Evolutionary conservation across 1,140 invertebrate genomes (phyloP).

Genomic region (Megalopta genalis): DNA sequence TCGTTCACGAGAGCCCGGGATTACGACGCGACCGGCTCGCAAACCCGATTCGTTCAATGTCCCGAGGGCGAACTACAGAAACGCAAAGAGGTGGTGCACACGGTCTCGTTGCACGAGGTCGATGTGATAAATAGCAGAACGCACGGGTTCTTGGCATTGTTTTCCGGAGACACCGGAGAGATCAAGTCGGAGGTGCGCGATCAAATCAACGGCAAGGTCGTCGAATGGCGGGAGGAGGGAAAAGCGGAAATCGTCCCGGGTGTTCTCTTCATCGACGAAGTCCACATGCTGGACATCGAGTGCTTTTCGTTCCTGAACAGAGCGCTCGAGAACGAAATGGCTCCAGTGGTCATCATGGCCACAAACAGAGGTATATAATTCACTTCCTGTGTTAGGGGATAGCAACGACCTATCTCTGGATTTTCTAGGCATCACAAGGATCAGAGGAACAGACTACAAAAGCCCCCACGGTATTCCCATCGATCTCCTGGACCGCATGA

Average conservation of each 20-base stretch:
- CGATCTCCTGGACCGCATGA: slow-evolving; percentile 96
- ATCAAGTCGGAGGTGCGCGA: slow-evolving; percentile 98
- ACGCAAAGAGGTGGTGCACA: slow-evolving; percentile 99
- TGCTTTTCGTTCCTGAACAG: slow-evolving; percentile 99
- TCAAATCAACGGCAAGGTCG: slow-evolving; percentile 98
- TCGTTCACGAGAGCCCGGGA: slow-evolving; percentile 97
- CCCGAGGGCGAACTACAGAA: slow-evolving; percentile 99
- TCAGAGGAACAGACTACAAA: slow-evolving; percentile 95
- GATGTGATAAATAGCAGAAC: slow-evolving; percentile 99
- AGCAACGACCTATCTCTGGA: neutral
- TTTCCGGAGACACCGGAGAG: slow-evolving; percentile 99
- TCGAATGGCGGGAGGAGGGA: slow-evolving; percentile 99
- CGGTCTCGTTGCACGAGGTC: slow-evolving; percentile 98
- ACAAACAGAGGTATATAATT: slow-evolving; percentile 91
- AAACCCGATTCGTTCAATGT: slow-evolving; percentile 97
- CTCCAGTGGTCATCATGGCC: slow-evolving; percentile 98
- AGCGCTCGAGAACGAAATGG: slow-evolving; percentile 97
- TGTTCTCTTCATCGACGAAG: slow-evolving; percentile 95
- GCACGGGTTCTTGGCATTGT: slow-evolving; percentile 98
- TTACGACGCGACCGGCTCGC: slow-evolving; percentile 97
- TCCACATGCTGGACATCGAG: slow-evolving; percentile 99
- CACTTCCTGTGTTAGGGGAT: neutral
- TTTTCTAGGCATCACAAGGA: slow-evolving; percentile 88
- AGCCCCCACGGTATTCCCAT: slow-evolving; percentile 98
- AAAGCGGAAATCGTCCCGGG: slow-evolving; percentile 99